Conservation (phyloP, 2,888 invertebrate genomes). For the Drosophila tanythrix region DNA sequence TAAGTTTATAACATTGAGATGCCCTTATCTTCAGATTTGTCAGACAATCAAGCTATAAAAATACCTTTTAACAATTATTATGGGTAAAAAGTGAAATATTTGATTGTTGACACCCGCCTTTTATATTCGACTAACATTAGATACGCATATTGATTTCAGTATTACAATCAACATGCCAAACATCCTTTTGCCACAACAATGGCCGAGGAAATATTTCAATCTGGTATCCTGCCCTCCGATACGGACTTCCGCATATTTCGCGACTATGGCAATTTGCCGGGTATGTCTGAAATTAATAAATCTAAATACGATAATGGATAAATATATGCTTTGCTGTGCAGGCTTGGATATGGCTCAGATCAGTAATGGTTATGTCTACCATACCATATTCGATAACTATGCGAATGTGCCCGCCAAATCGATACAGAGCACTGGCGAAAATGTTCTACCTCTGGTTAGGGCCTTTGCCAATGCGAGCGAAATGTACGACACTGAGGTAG, state of each 20-base stretch:
- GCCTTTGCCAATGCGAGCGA: conserved; percentile 85
- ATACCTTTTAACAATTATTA: conserved; percentile 25
- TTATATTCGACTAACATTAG: background rate
- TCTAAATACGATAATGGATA: too few species aligned
- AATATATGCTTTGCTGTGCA: conserved; percentile 64
- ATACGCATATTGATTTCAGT: conserved; percentile 69
- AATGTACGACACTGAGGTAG: conserved; percentile 76
- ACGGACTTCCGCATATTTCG: conserved; percentile 89
- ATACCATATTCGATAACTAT: conserved; percentile 89
- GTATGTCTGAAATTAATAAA: conserved; percentile 73
- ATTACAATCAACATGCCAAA: conserved; percentile 85
- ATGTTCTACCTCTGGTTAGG: conserved; percentile 87
- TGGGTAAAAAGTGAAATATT: conserved; percentile 8
- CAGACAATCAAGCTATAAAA: background rate
- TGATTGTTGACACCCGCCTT: conserved; percentile 1
- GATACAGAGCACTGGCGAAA: conserved; percentile 90
- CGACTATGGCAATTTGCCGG: conserved; percentile 88
- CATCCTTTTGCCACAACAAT: conserved; percentile 87
- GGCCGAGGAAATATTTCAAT: conserved; percentile 88
- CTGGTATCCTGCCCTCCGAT: conserved; percentile 88
- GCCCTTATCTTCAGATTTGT: conserved; percentile 21
- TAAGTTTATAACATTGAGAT: conserved; percentile 60
- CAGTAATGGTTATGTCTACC: conserved; percentile 91
- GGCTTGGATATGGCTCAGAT: conserved; percentile 92
- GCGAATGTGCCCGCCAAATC: conserved; percentile 88